Percentiles rank a stretch among this genome's conserved stretches.
phyloP scores from a whole-genome alignment of 2,888 invertebrate species.

The Diaphora mendica region DNA sequence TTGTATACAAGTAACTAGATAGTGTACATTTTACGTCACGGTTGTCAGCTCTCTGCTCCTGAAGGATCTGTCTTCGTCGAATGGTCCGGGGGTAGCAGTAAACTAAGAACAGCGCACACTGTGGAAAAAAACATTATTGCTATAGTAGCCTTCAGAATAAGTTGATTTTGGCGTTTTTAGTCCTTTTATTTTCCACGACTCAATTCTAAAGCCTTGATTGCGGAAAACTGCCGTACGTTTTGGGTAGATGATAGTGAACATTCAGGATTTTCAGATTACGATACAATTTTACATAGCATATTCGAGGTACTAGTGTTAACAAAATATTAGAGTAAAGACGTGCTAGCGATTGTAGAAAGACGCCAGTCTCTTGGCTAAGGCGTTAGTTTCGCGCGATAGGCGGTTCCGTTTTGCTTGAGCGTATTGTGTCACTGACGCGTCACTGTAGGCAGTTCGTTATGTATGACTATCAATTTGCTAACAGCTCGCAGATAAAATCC shows the following conservation, averaged over 20 bases:
- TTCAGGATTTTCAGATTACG: too few species aligned
- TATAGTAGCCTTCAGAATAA: background rate
- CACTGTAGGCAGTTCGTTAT: too few species aligned
- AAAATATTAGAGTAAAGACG: too few species aligned
- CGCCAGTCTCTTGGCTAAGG: too few species aligned
- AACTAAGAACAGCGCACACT: slow-evolving; percentile 74
- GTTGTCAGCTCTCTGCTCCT: slow-evolving; percentile 15
- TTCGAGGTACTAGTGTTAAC: too few species aligned
- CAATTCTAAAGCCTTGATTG: too few species aligned
- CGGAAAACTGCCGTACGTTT: background rate
- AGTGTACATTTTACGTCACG: background rate
- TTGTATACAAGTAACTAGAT: background rate
- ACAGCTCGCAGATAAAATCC: background rate
- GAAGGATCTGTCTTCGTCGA: slow-evolving; percentile 24
- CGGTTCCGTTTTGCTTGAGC: background rate
- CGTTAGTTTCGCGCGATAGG: background rate
- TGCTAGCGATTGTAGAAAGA: too few species aligned
- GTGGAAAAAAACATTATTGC: slow-evolving; percentile 43
- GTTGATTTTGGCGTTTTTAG: background rate
- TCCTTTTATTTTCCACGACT: background rate
- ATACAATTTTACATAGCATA: too few species aligned
- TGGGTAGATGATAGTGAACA: background rate
- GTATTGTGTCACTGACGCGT: background rate
- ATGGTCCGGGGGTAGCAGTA: slow-evolving; percentile 64
- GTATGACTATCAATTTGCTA: background rate